Conservation (phyloP, 2,888 invertebrate species). For the Maniola hyperantus region DNA sequence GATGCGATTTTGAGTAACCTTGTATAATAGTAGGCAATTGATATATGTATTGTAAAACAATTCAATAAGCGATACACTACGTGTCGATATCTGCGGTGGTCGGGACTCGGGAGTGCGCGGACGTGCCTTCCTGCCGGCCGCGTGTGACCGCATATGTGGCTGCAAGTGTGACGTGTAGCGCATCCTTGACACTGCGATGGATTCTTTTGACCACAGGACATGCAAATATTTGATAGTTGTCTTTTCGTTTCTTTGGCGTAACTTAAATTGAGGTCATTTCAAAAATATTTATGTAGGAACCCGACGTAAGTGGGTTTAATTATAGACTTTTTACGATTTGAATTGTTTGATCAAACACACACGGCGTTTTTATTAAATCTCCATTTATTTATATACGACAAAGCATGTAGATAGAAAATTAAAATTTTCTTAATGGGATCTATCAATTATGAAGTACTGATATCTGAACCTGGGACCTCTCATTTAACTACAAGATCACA, state of each 20-base stretch:
- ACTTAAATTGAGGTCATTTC: too few species aligned
- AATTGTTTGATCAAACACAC: not conserved
- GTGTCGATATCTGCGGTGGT: not conserved
- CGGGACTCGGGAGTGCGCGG: too few species aligned
- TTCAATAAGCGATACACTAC: slow-evolving; percentile 1
- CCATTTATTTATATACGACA: not conserved
- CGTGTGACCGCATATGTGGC: not conserved
- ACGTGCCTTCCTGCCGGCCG: slow-evolving; percentile 16
- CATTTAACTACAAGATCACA: too few species aligned
- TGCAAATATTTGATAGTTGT: not conserved
- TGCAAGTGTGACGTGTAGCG: not conserved
- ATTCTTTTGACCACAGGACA: not conserved
- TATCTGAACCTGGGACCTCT: too few species aligned
- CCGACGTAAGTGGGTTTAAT: slow-evolving; percentile 18
- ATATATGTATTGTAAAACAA: not conserved
- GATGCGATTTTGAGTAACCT: too few species aligned
- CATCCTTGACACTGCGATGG: slow-evolving; percentile 7
- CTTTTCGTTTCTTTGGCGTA: too few species aligned
- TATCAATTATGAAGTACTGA: too few species aligned
- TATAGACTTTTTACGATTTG: slow-evolving; percentile 12
- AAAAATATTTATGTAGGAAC: slow-evolving; percentile 1
- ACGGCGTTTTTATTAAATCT: slow-evolving; percentile 8
- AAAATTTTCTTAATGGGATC: too few species aligned
- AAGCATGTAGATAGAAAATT: not conserved
- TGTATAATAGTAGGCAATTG: too few species aligned